phyloP scores from a whole-genome alignment of 2,797 vertebrate species.

The Crax fasciolata region DNA sequence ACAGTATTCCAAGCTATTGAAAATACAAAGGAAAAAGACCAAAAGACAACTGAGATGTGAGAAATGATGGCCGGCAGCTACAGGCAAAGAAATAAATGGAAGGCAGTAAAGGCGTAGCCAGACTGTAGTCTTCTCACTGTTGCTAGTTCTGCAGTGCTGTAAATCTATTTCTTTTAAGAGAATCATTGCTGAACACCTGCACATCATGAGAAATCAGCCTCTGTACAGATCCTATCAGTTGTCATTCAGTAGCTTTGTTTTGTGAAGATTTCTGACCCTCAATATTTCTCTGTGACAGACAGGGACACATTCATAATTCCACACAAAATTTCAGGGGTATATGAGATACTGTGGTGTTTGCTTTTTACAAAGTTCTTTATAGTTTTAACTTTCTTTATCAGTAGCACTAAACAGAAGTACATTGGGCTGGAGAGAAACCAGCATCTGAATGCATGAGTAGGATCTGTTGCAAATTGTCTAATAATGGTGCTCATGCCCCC shows the following conservation, averaged over 20 bases:
- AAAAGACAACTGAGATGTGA: neutral
- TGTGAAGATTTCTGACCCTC: neutral
- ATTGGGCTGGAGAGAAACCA: neutral
- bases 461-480: neutral
- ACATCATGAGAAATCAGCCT: neutral
- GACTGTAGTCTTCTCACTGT: neutral
- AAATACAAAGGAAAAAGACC: neutral
- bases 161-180: neutral
- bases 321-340: neutral
- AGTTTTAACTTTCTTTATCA: slow-evolving; percentile 1
- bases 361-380: neutral
- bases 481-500: neutral
- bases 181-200: neutral
- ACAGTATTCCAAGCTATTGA: neutral
- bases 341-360: neutral
- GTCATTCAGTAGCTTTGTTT: neutral
- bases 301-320: neutral
- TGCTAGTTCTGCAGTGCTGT: neutral
- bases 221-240: neutral
- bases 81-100: neutral
- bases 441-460: neutral
- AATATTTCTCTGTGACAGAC: rapidly evolving
- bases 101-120: neutral
- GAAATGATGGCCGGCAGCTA: neutral
- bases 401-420: neutral